These are phyloP conservation scores for Julus scandinavius DNA, from an alignment of 2,888 invertebrate genomes.

Conservation along the genomic window DNA sequence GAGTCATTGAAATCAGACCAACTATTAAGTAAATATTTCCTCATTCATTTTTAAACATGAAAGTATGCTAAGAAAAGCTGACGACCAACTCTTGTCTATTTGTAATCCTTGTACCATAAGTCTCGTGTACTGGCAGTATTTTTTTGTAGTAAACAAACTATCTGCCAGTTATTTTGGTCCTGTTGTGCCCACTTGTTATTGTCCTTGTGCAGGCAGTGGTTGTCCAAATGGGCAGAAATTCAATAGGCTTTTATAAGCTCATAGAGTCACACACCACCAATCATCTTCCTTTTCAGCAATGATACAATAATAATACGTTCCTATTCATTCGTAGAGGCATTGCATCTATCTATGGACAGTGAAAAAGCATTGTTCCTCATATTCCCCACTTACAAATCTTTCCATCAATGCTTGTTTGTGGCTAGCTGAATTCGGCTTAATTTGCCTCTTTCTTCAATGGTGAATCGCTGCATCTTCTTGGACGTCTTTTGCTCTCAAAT, in stretches of 20 bases:
- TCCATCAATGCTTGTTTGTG: neutral
- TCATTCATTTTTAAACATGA: neutral
- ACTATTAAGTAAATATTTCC: too few relatives aligned
- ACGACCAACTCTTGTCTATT: neutral
- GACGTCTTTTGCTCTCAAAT: slow-evolving; percentile 1
- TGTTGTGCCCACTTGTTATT: neutral
- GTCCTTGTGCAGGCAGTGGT: neutral
- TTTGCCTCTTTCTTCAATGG: neutral
- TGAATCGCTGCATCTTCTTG: neutral
- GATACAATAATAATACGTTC: neutral
- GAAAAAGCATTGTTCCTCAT: neutral
- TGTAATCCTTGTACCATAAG: neutral
- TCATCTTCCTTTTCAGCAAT: neutral
- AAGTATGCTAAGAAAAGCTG: neutral
- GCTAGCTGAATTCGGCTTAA: neutral
- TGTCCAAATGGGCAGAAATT: neutral
- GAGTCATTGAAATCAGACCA: too few relatives aligned
- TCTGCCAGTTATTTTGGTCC: neutral
- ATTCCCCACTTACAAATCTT: neutral
- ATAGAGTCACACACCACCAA: neutral
- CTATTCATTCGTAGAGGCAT: neutral
- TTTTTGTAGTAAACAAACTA: neutral
- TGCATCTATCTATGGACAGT: neutral
- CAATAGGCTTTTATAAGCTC: neutral
- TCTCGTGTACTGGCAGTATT: neutral